phyloP scores from a whole-genome alignment of 2,113 vertebrate species.

The Struthio camelus region DNA sequence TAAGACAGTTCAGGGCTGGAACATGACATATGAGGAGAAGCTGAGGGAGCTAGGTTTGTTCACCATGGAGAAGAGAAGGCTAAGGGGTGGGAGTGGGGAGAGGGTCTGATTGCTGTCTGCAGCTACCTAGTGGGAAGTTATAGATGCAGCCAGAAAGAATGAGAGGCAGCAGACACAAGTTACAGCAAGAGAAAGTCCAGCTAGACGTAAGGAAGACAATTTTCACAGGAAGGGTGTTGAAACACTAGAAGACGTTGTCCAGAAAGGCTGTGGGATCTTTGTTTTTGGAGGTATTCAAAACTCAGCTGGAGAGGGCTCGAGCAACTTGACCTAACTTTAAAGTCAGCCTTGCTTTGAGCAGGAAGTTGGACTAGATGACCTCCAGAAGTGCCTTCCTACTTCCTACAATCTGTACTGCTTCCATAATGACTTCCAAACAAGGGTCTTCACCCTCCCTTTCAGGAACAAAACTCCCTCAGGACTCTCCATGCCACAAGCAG shows the following conservation, averaged over 20 bases:
- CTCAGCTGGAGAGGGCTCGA: not conserved
- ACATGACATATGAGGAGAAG: not conserved
- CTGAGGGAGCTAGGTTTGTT: not conserved
- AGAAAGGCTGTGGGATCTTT: not conserved
- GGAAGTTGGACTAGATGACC: not conserved
- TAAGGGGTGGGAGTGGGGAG: not conserved
- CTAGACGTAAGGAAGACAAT: not conserved
- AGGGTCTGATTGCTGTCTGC: not conserved
- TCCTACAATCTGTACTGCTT: not conserved
- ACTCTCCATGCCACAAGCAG: accelerated
- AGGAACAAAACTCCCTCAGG: not conserved
- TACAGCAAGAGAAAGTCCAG: accelerated
- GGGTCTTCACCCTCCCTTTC: not conserved
- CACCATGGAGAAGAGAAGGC: not conserved
- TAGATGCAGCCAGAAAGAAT: not conserved
- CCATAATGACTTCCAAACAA: not conserved
- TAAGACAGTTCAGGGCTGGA: not conserved
- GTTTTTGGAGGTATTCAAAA: not conserved
- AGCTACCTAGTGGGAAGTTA: too few relatives aligned
- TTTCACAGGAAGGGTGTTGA: not conserved
- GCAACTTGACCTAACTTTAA: not conserved
- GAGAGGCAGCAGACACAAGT: not conserved
- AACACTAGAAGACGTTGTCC: not conserved
- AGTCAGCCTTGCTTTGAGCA: not conserved
- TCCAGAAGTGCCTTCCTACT: not conserved